These are phyloP conservation scores for Platysternon megacephalum DNA, from an alignment of 2,113 vertebrate genomes.

Conservation along the genomic window DNA sequence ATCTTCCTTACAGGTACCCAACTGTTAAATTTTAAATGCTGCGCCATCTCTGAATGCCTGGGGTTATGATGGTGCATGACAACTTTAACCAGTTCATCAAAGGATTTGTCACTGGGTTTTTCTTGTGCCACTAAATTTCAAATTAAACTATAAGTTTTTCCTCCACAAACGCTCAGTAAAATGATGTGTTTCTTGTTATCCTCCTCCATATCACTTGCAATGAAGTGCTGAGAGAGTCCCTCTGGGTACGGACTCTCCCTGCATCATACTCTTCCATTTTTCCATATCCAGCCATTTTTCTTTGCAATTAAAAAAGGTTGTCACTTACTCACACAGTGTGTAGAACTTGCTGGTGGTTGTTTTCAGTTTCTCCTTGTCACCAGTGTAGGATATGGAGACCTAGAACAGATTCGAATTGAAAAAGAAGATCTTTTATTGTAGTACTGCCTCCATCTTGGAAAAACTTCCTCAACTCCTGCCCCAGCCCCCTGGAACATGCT, in stretches of 20 bases:
- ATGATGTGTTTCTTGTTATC: neutral
- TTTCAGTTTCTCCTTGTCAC: neutral
- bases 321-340: neutral
- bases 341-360: neutral
- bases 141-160: neutral
- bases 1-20: neutral
- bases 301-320: neutral
- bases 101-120: neutral
- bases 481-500: neutral
- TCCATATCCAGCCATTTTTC: neutral
- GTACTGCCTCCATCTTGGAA: neutral
- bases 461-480: neutral
- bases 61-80: neutral
- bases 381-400: neutral
- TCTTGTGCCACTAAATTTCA: neutral
- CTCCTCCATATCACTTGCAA: neutral
- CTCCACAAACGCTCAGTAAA: neutral
- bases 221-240: neutral
- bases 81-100: neutral
- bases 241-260: neutral
- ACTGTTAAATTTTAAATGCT: neutral
- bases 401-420: neutral
- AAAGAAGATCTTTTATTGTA: neutral
- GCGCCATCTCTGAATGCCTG: neutral
- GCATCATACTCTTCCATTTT: neutral